These are phyloP conservation scores for Sula dactylatra DNA, from an alignment of 2,113 vertebrate genomes.

Conservation along the genomic window DNA sequence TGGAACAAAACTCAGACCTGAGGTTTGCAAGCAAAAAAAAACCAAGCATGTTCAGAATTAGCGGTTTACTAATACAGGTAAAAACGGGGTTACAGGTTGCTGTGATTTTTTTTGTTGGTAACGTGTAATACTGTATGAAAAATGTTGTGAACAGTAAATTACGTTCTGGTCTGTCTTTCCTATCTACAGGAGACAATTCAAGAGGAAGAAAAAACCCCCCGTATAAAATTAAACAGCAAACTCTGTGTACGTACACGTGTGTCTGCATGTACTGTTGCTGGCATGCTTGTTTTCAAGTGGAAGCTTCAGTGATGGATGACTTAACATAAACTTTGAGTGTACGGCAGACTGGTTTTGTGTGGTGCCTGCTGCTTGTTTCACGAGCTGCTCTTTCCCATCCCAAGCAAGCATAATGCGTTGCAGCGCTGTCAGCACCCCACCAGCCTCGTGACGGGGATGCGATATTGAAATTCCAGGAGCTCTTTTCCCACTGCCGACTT, in stretches of 20 bases:
- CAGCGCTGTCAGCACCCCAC: constrained; percentile 1
- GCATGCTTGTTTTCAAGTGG: background rate
- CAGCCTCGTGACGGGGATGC: background rate
- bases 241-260: background rate
- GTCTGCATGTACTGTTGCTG: background rate
- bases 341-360: background rate
- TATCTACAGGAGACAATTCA: background rate
- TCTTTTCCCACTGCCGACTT: background rate
- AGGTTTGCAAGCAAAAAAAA: background rate
- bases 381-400: background rate
- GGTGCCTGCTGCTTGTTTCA: background rate
- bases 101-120: background rate
- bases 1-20: background rate
- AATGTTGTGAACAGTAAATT: background rate
- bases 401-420: constrained; percentile 11
- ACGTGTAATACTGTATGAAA: background rate
- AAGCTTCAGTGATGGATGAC: background rate
- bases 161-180: background rate
- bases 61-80: background rate
- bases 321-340: background rate
- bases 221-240: background rate
- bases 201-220: background rate
- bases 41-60: background rate
- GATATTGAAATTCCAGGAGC: constrained; percentile 46
- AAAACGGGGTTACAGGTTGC: background rate